Base-by-base conservation (phyloP, 2,888 invertebrate genomes). In the Amphipyra tragopoginis region DNA sequence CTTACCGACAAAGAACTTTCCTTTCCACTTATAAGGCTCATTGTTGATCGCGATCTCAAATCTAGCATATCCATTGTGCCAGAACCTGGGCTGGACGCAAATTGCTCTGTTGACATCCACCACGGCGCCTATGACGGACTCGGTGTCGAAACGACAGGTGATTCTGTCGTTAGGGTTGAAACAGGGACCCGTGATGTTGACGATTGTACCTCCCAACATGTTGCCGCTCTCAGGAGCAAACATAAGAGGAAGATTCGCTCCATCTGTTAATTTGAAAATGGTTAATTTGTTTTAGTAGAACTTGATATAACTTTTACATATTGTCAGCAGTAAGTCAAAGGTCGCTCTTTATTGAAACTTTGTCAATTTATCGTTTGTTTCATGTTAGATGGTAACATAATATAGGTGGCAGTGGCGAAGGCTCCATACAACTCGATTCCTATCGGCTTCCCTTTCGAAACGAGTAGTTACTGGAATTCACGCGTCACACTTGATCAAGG, bases 181-280 rank as follows among this genome's bases (percentile, higher is more conserved):
- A 87, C 99, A 99, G 2, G 99, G 99, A 0, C 99, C 99, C 0
- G 99, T 99, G 62, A 99, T 98, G 86, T 99, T 99, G 40, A 99
- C 98, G 55, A 99, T 97, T 0, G 98, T 98, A 1, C 99, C 99
- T 3, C 99, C 99, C 73, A 99, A 95, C 99, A 99, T 99, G 88
- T 98, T 98, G 5, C 99, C 99, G 84, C 98, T 98, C 89, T 99
- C 98, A 0, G 99, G 99, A 0, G 99, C 98, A 82, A 98, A 98
- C 79, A 97, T 96, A 54, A 98, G 89, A 0, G 97, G 97, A 60
- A 98, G 95, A 87, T 97, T 96, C 0, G 98, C 97, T 14, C 97
- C 97, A 81, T 97, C 98, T 98, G 75, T 38, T 57, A 61, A 50
- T 36, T 47, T 60, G 39, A 63, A 47, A 60, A 42, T 6, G 2